phyloP scores from a whole-genome alignment of 2,888 invertebrate species.

The Agriopis leucophaearia region DNA sequence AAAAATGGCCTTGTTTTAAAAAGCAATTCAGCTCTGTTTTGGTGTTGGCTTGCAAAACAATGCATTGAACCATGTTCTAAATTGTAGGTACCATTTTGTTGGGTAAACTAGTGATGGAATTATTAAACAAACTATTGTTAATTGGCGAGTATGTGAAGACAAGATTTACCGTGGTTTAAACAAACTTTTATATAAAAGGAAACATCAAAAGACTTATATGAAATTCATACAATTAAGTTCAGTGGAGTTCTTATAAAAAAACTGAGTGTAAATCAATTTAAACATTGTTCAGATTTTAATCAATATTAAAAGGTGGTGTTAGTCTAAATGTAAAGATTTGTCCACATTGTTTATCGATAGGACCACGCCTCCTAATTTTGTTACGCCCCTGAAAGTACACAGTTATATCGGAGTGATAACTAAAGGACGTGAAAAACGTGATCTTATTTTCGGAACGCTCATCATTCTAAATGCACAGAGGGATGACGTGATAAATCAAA shows the following conservation, averaged over 20 bases:
- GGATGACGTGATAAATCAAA: not conserved
- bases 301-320: not conserved
- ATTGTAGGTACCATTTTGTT: constrained; percentile 1
- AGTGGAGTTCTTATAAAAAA: no score
- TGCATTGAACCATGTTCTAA: constrained; percentile 12
- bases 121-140: not conserved
- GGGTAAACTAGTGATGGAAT: not conserved
- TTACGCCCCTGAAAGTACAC: constrained; percentile 4
- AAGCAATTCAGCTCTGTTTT: constrained; percentile 16
- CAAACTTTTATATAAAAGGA: not conserved
- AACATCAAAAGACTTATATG: no score
- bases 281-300: not conserved
- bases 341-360: not conserved
- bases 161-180: not conserved
- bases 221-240: no score
- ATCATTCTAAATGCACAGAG: no score
- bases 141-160: not conserved
- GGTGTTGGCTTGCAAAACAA: constrained; percentile 9
- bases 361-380: no score
- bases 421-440: constrained; percentile 12
- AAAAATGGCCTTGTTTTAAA: constrained; percentile 9
- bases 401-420: constrained; percentile 12
- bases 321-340: not conserved
- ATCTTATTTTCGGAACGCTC: not conserved
- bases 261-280: not conserved